phyloP scores from a whole-genome alignment of 2,888 invertebrate species.

The Stegana nigrithorax region DNA sequence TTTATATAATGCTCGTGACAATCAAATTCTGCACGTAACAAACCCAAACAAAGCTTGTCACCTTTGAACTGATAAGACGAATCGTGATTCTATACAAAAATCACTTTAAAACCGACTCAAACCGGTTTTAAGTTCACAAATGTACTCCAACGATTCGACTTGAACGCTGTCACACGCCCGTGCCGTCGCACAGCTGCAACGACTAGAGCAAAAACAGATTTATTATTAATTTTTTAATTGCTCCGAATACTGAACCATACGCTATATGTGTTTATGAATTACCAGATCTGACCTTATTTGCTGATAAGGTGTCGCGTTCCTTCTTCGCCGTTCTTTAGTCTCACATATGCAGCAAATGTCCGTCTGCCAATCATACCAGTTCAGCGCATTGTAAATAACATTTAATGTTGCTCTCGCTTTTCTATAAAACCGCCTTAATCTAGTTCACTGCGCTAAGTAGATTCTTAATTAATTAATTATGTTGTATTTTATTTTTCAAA shows the following conservation, averaged over 20 bases:
- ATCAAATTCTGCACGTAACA: background rate
- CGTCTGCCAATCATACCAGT: slow-evolving; percentile 40
- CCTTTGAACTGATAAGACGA: slow-evolving; percentile 51
- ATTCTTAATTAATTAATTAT: slow-evolving; percentile 34
- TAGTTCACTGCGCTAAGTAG: slow-evolving; percentile 36
- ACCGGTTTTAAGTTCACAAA: slow-evolving; percentile 43
- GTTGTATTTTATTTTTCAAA: slow-evolving; percentile 27
- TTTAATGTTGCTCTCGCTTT: slow-evolving; percentile 28
- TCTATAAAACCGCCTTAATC: slow-evolving; percentile 34
- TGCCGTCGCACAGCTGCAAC: slow-evolving; percentile 14
- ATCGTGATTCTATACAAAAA: slow-evolving; percentile 39
- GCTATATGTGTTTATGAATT: slow-evolving; percentile 40
- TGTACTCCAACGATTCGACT: slow-evolving; percentile 35
- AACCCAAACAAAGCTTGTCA: slow-evolving; percentile 22
- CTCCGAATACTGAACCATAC: slow-evolving; percentile 39
- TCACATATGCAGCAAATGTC: background rate
- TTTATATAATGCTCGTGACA: background rate
- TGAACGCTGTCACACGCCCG: slow-evolving; percentile 21
- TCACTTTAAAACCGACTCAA: slow-evolving; percentile 47
- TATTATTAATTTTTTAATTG: slow-evolving; percentile 35
- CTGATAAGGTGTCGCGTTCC: slow-evolving; percentile 46
- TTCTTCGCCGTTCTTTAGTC: background rate
- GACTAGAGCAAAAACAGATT: slow-evolving; percentile 36
- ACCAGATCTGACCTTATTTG: slow-evolving; percentile 51
- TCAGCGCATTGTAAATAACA: slow-evolving; percentile 18